Base-by-base conservation (phyloP, 2,113 vertebrate genomes). In the Carassius carassius region DNA sequence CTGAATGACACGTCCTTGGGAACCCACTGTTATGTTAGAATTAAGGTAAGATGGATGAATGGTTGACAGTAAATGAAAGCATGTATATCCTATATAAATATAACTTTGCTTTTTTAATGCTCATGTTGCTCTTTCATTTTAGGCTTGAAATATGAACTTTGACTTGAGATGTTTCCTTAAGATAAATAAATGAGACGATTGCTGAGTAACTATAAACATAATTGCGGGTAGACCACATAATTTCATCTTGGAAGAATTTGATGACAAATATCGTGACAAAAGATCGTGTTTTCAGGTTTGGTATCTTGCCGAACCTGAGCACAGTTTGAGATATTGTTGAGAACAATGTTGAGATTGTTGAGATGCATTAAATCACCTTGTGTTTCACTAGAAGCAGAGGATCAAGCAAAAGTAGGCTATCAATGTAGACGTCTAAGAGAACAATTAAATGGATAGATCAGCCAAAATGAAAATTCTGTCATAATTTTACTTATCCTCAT, bases 1-100 rank as follows among this genome's bases (percentile, higher is more conserved):
- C 90, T 99, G 89, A 96, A 93, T 92, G 97, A 98, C 95, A 96
- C 97, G 92, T 97, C 96, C 89, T 92, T 97, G 94, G 97, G 98
- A 80, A 98, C 98, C 70, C 98, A 99, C 94, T 99, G 97, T 93
- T 99, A 98, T 92, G 96, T 99, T 83, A 87, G 96, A 84, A 96
- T 98, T 92, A 99, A 99, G 98, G 98, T 96, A 92, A 95, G 6
- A 65, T 25, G 13, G 78, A 47, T 80, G 4, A 7, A 49, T 23
- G 29, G 16, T 37, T 63, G 70, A 25, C 41, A 74, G 21, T 41
- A 65, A 10, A 21, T 5, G 17, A 11, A 69, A 69, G 16, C 32
- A 37, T 44, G 11, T 44, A 54, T 17, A 44, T 1, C 1, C 3
- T 16, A 37, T 16, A 7, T 29, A 70, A 70, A n/a, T 2, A 41